These are phyloP conservation scores for Oegoconia quadripuncta DNA, from an alignment of 2,888 invertebrate genomes.

Conservation along the genomic window DNA sequence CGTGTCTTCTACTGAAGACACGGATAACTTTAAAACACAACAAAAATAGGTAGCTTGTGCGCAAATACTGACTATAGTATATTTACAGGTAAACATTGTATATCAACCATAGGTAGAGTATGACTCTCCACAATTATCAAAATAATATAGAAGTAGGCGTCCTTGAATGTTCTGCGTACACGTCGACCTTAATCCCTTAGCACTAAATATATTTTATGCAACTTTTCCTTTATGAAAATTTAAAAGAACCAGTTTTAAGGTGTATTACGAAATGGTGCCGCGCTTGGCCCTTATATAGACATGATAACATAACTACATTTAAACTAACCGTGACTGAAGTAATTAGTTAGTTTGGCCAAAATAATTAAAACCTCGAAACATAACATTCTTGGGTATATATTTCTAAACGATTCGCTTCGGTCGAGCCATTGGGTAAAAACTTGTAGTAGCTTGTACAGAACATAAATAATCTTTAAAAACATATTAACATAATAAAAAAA, in stretches of 20 bases:
- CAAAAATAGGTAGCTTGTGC: too few relatives aligned
- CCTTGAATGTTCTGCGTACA: background rate
- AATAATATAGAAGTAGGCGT: background rate
- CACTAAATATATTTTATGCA: background rate
- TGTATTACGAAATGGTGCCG: conserved; percentile 13
- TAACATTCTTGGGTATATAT: background rate
- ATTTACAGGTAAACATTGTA: too few relatives aligned
- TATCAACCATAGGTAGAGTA: too few relatives aligned
- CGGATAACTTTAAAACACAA: too few relatives aligned
- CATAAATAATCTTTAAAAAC: too few relatives aligned
- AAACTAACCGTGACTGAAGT: conserved; percentile 1
- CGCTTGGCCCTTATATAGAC: conserved; percentile 1
- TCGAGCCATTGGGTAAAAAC: background rate
- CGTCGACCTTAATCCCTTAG: background rate
- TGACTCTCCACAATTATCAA: too few relatives aligned
- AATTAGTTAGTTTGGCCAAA: conserved; percentile 1
- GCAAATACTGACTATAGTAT: too few relatives aligned
- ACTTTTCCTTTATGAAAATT: background rate
- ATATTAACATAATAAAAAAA: too few relatives aligned
- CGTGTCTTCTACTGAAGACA: too few relatives aligned
- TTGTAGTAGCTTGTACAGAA: too few relatives aligned
- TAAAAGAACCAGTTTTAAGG: conserved; percentile 3
- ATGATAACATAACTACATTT: conserved; percentile 4
- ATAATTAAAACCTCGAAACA: conserved; percentile 1
- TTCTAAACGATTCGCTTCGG: background rate